Evolutionary conservation across 2,888 invertebrate species (phyloP), one percentile per base, ranked within the genome.

Genomic region (Colostygia pectinataria): DNA sequence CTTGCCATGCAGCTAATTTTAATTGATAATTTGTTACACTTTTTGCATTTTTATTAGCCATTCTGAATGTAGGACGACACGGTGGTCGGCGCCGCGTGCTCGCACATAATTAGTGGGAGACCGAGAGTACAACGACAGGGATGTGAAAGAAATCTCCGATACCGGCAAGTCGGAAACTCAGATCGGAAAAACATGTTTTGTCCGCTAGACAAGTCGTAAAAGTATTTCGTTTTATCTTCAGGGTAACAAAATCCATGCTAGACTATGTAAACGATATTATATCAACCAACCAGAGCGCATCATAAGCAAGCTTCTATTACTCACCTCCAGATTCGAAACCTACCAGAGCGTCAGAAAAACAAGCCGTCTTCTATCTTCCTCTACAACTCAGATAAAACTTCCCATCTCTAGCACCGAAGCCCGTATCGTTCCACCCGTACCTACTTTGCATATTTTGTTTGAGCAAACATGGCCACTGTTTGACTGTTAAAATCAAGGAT

Each of bases 361-460:
- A 28, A 34, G 4, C 18, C 4, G 12, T 10, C 14, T 51, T 44
- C 10, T 18, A 14, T 7, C 24, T 38, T 41, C 24, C 8, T 15
- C 12, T 10, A 9, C n/a, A 4, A 20, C 20, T 23, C 18, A 24
- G 18, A 18, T 37, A 36, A 31, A 28, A 39, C 10, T 32, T 12
- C 9, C 37, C 51, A 38, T 38, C 52, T 47, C 57, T 49, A 49
- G 42, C 28, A 29, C 41, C 15, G 10, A 53, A 61, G 59, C 79
- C 83, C 84, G 82, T 87, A 87, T 85, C 87, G 77, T 66, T 67
- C 63, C 62, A 67, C 83, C 84, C 85, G 82, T 77, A 83, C 80
- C 85, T 79, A 82, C 84, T 88, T 88, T 87, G 80, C 87, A 88
- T 88, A 88, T 84, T 88, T 86, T 85, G 86, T 86, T 85, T 83